Percentiles rank a stretch among this genome's conserved stretches.
Conservation (phyloP, 1,140 invertebrate species). For the Matsumurasca onukii region DNA sequence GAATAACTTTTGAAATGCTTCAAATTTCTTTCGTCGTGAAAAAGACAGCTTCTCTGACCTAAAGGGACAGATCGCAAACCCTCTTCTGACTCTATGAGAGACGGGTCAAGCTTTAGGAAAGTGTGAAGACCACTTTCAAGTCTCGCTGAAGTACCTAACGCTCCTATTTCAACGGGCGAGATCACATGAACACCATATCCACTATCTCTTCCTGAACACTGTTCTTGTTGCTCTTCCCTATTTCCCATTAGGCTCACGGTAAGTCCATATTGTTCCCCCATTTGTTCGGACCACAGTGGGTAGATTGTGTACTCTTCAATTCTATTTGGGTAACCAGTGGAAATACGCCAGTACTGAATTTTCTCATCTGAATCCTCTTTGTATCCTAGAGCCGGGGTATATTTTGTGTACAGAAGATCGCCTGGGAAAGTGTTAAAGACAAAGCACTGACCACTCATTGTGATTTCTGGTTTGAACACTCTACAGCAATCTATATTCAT, state of each 20-base stretch:
- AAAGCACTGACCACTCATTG: not conserved
- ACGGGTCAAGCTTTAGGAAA: not conserved
- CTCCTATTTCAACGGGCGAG: not conserved
- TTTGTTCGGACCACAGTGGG: not conserved
- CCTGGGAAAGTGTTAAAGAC: not conserved
- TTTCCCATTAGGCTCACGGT: not conserved
- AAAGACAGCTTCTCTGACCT: not conserved
- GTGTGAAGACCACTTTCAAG: not conserved
- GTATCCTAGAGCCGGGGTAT: not conserved
- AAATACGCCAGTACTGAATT: not conserved
- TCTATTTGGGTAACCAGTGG: not conserved
- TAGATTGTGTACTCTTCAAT: not conserved
- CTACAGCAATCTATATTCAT: not conserved
- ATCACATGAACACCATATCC: not conserved
- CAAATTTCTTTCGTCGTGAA: not conserved
- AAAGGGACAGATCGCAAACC: not conserved
- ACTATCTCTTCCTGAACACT: not conserved
- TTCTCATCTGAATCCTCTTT: not conserved
- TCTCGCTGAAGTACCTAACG: not conserved
- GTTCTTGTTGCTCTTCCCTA: not conserved
- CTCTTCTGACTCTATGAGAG: not conserved
- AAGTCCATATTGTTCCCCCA: not conserved
- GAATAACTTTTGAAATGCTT: not conserved
- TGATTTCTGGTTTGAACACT: not conserved
- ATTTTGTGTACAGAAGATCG: not conserved